These are phyloP conservation scores for Antechinus stuartii DNA, from an alignment of 2,113 vertebrate genomes.

Conservation along the genomic window DNA sequence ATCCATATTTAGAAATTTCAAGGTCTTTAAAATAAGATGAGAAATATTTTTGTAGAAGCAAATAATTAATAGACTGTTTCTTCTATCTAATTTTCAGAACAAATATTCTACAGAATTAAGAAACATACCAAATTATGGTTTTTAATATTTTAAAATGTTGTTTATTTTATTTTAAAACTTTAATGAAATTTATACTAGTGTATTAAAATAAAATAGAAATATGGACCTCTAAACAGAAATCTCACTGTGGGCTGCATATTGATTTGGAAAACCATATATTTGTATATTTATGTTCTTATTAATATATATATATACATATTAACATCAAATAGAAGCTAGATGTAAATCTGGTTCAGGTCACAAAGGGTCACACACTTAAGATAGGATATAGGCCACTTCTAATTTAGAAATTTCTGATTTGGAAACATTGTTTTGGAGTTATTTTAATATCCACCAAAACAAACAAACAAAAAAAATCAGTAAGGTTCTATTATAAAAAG, in stretches of 20 bases:
- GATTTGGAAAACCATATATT: neutral
- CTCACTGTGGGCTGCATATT: neutral
- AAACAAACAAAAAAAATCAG: neutral
- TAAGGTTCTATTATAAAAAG: neutral
- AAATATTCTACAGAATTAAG: neutral
- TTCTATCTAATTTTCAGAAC: neutral
- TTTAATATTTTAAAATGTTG: neutral
- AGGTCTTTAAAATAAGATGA: neutral
- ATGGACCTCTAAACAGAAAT: neutral
- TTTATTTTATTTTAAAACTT: neutral
- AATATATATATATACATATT: neutral
- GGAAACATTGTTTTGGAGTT: neutral
- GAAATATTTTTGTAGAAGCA: neutral
- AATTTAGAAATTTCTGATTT: neutral
- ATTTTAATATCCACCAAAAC: neutral
- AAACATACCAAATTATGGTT: neutral
- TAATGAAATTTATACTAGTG: neutral
- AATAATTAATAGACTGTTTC: neutral
- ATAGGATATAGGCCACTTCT: neutral
- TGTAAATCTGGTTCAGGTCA: neutral
- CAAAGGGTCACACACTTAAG: neutral
- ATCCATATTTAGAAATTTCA: neutral
- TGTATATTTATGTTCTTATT: neutral
- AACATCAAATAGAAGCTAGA: neutral
- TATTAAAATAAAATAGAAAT: neutral